Percentiles rank a stretch among this genome's conserved stretches.
These are phyloP conservation scores for Dinothrombium tinctorium DNA, from an alignment of 1,140 invertebrate species.

Conservation along the genomic window DNA sequence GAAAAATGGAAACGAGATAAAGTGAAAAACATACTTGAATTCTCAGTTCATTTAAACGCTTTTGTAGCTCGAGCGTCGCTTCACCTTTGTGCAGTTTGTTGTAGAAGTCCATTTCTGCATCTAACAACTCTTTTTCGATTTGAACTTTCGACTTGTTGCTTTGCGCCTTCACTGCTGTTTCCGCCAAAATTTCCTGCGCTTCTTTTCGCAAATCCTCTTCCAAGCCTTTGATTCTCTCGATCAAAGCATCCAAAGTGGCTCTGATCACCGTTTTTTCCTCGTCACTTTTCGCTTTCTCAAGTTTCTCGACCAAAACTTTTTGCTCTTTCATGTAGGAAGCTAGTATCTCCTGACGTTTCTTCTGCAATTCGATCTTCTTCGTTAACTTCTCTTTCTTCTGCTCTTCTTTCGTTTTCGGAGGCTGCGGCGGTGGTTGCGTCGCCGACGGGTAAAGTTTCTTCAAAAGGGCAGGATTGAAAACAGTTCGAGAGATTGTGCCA, in stretches of 20 bases:
- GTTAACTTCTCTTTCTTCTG: constrained; percentile 2
- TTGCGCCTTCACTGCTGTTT: not conserved
- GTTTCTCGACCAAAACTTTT: constrained; percentile 1
- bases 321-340: not conserved
- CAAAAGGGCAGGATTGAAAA: constrained; percentile 23
- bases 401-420: not conserved
- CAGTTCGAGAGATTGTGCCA: constrained; percentile 25
- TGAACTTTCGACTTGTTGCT: constrained; percentile 20
- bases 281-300: constrained; percentile 3
- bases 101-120: constrained; percentile 64
- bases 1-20: constrained; percentile 9
- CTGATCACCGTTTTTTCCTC: not conserved
- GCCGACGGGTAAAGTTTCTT: constrained; percentile 15
- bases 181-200: not conserved
- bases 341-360: constrained; percentile 5
- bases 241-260: not conserved
- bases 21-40: constrained; percentile 26
- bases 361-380: constrained; percentile 4
- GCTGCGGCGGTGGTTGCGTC: not conserved
- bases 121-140: constrained; percentile 54
- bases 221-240: constrained; percentile 1
- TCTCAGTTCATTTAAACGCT: constrained; percentile 42
- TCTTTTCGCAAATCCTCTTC: constrained; percentile 3
- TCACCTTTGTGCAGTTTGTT: constrained; percentile 52
- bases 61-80: constrained; percentile 42